A percentile compares a stretch with the other conserved stretches of the same genome.
Evolutionary conservation across 2,888 invertebrate species (phyloP).

Genomic region (Rhingia campestris): DNA sequence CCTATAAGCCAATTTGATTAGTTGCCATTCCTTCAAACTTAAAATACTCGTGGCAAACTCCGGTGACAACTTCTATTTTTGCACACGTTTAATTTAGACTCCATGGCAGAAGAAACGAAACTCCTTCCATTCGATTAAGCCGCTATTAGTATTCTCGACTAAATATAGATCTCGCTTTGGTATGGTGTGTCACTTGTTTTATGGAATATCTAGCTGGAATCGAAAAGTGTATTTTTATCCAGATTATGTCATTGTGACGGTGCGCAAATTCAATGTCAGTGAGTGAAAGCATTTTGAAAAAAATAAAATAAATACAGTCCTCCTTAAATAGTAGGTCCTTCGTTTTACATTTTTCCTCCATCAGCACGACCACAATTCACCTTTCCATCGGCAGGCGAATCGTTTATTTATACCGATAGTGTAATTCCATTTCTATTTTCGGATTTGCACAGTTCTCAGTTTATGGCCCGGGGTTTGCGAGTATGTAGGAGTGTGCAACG

Average conservation of each 20-base stretch:
- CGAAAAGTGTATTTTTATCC: conserved; percentile 69
- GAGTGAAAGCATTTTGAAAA: conserved; percentile 57
- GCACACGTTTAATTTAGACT: conserved; percentile 43
- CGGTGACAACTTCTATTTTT: conserved; percentile 3
- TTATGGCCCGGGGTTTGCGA: conserved; percentile 2
- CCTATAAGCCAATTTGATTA: conserved; percentile 17
- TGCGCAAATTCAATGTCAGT: conserved; percentile 71
- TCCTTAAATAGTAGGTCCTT: conserved; percentile 61
- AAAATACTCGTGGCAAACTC: background rate
- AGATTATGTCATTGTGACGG: conserved; percentile 71
- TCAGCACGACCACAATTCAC: conserved; percentile 42
- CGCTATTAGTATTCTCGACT: conserved; percentile 61
- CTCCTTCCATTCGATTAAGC: conserved; percentile 56
- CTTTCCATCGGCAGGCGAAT: conserved; percentile 63
- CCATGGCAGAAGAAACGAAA: background rate
- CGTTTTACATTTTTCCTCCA: background rate
- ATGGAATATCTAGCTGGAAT: conserved; percentile 66
- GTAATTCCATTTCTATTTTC: conserved; percentile 71
- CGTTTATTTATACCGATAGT: conserved; percentile 68
- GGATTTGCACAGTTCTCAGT: conserved; percentile 54
- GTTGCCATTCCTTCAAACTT: background rate
- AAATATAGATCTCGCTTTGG: conserved; percentile 65
- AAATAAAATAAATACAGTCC: conserved; percentile 39
- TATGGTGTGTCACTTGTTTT: conserved; percentile 66
- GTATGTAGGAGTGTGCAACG: conserved; percentile 27